These are phyloP conservation scores for Phoebastria nigripes DNA, from an alignment of 2,797 vertebrate species.

Conservation along the genomic window DNA sequence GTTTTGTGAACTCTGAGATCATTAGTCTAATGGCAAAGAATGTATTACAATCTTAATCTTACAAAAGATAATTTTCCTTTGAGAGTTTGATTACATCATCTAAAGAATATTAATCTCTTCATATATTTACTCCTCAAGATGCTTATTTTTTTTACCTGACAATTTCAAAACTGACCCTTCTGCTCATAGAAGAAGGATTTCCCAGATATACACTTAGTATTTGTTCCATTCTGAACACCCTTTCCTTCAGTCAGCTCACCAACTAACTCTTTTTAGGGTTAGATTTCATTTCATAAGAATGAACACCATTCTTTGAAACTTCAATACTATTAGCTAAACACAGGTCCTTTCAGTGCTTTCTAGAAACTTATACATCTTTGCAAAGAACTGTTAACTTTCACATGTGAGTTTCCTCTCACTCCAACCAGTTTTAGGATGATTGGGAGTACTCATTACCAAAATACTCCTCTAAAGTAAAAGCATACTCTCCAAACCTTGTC, in stretches of 20 bases:
- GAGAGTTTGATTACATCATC: background rate
- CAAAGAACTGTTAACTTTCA: background rate
- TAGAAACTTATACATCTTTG: background rate
- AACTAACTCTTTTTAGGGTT: background rate
- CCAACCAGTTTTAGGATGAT: background rate
- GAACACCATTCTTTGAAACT: background rate
- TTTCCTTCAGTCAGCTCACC: background rate
- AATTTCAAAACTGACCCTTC: background rate
- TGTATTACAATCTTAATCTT: background rate
- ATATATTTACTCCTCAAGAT: background rate
- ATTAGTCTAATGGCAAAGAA: background rate
- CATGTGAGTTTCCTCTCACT: background rate
- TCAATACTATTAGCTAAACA: background rate
- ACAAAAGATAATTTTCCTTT: background rate
- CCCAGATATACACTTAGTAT: too few species aligned
- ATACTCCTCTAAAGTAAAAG: background rate
- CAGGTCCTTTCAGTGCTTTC: background rate
- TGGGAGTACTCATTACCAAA: background rate
- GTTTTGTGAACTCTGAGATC: background rate
- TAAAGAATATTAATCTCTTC: background rate
- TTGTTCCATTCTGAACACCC: background rate
- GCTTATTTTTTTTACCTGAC: background rate
- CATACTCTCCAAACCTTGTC: background rate
- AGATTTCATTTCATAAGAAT: background rate
- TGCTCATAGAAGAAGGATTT: background rate